Evolutionary conservation across 2,797 vertebrate genomes (phyloP), one percentile per base, ranked within the genome.

Genomic region (Halcyon chelicuti): DNA sequence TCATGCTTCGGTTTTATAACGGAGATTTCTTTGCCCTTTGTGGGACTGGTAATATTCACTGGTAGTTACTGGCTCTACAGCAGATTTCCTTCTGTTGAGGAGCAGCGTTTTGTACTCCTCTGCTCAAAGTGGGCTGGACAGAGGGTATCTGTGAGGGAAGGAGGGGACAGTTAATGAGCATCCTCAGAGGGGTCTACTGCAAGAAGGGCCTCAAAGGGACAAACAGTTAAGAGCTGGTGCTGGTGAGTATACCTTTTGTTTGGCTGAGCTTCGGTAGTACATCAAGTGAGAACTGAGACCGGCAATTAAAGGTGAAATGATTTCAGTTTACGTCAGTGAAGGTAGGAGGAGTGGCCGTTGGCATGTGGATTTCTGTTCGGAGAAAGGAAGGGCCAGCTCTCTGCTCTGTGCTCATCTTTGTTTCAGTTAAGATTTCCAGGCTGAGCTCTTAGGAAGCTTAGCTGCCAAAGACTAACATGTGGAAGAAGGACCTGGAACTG

Each of bases 51-150:
- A 96, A 92, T 93, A 83, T 67, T 92, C 68, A 39, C 61, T 78
- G 79, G 74, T 88, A 94, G 90, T 96, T 96, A 94, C 55, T 73
- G 66, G 58, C 80, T 77, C 12, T 76, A 28, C 65, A 83, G 52
- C 75, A 63, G 29, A 95, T 96, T 97, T 90, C 65, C 58, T 83
- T 92, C 74, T 93, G 62, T 83, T 93, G 67, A 74, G 94, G 90
- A 72, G 49, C 81, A 96, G 81, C 40, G 9, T 94, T 95, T 96
- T 92, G 40, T 87, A 72, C 70, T 84, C 79, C 13, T 77, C 47
- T 82, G 21, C 76, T 87, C 55, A 0, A 19, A 93, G 33, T 62
- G 65, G 55, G 73, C 82, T 92, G 81, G 65, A 28, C 91, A 83
- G 79, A 90, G 51, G 54, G 61, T 70, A 47, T 87, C 33, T 88